phyloP scores from a whole-genome alignment of 2,113 vertebrate genomes.

The Coturnix japonica region DNA sequence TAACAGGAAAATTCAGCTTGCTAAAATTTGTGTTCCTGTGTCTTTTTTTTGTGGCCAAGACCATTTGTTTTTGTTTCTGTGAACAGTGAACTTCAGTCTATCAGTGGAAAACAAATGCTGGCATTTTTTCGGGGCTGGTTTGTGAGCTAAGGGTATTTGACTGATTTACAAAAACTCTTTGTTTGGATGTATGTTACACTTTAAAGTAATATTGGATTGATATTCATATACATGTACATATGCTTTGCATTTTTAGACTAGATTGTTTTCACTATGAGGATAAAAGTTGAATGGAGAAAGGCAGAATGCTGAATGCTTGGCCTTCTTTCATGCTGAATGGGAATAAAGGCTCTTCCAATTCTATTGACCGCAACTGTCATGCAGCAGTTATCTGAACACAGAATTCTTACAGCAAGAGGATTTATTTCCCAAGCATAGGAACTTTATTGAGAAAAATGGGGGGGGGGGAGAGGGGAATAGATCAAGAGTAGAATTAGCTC shows the following conservation, averaged over 20 bases:
- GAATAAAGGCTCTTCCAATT: neutral
- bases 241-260: neutral
- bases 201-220: neutral
- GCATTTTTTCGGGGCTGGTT: neutral
- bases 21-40: neutral
- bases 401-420: neutral
- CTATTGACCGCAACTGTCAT: neutral
- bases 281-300: neutral
- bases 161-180: neutral
- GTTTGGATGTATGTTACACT: neutral
- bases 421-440: neutral
- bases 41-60: neutral
- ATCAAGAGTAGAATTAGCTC: neutral
- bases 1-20: neutral
- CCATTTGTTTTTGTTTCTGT: neutral
- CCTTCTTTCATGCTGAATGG: neutral
- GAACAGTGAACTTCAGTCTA: neutral
- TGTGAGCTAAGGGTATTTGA: neutral
- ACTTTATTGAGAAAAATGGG: neutral
- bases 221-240: neutral
- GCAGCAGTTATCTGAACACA: neutral
- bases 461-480: neutral
- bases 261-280: neutral
- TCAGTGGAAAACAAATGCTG: neutral
- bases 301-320: neutral